Evolutionary conservation across 2,888 invertebrate species (phyloP).

Genomic region (Tetropium fuscum): DNA sequence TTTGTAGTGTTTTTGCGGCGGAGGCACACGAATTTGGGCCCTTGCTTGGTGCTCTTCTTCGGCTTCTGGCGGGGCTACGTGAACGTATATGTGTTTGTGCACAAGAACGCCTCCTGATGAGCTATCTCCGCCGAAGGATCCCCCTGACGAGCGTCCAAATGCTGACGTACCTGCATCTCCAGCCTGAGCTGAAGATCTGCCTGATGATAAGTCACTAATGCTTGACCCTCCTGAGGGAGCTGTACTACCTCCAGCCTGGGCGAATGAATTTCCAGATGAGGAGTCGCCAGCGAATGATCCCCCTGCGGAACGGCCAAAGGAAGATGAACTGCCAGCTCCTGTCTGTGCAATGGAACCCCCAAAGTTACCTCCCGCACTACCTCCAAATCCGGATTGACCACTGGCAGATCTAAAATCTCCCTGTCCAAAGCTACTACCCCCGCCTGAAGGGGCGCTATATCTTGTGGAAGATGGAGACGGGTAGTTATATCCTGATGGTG

Average conservation of each 20-base stretch:
- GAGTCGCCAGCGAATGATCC: no score
- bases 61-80: constrained; percentile 16
- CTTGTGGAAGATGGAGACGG: constrained; percentile 3
- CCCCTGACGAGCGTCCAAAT: neutral
- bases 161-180: neutral
- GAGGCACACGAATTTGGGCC: constrained; percentile 74
- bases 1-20: constrained; percentile 87
- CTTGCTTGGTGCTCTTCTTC: constrained; percentile 72
- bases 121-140: neutral
- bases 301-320: no score
- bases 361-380: neutral
- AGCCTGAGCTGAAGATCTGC: neutral
- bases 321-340: no score
- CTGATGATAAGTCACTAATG: neutral
- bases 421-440: neutral
- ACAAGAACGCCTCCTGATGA: neutral
- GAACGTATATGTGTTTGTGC: constrained; percentile 17
- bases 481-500: constrained; percentile 15
- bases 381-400: neutral
- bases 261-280: neutral
- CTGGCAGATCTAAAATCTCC: neutral
- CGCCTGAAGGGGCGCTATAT: constrained; percentile 20
- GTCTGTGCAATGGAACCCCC: no score
- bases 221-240: constrained; percentile 23
- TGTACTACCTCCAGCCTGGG: neutral